phyloP scores from a whole-genome alignment of 2,888 invertebrate species.

The Ramazzottius varieornatus region DNA sequence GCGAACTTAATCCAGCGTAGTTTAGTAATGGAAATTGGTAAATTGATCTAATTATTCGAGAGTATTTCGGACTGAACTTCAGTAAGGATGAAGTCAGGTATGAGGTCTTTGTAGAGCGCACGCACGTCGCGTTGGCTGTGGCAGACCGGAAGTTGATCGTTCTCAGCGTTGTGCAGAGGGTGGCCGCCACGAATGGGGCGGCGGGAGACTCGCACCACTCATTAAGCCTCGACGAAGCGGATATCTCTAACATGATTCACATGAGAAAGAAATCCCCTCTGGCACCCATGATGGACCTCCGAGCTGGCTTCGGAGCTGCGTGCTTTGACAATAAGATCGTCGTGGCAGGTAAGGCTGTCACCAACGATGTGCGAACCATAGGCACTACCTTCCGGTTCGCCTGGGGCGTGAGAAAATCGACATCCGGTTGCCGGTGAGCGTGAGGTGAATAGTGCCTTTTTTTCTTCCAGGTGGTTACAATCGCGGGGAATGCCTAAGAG shows the following conservation, averaged over 20 bases:
- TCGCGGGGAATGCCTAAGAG: slow-evolving; percentile 48
- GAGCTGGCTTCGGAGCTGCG: slow-evolving; percentile 49
- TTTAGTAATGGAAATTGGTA: too few relatives aligned
- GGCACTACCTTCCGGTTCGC: too few relatives aligned
- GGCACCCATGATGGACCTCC: slow-evolving; percentile 36
- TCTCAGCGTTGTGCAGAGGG: slow-evolving; percentile 34
- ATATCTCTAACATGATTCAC: slow-evolving; percentile 18
- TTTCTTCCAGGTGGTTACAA: slow-evolving; percentile 41
- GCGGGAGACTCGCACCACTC: slow-evolving; percentile 8
- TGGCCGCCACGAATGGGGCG: slow-evolving; percentile 19
- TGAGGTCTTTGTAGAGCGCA: slow-evolving; percentile 29
- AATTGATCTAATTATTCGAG: too few relatives aligned
- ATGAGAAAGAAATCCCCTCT: slow-evolving; percentile 18
- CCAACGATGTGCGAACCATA: too few relatives aligned
- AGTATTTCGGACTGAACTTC: too few relatives aligned
- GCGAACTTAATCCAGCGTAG: not conserved
- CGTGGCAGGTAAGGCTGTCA: slow-evolving; percentile 42
- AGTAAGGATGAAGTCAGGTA: too few relatives aligned
- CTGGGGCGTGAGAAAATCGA: too few relatives aligned
- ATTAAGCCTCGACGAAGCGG: slow-evolving; percentile 12
- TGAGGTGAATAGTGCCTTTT: slow-evolving; percentile 6
- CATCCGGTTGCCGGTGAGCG: not conserved
- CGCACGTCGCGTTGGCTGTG: slow-evolving; percentile 36
- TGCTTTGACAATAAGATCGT: slow-evolving; percentile 40
- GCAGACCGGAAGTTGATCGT: slow-evolving; percentile 35